Percentiles rank a stretch among this genome's conserved stretches.
Conservation (phyloP, 2,113 vertebrate genomes). For the Meleagris gallopavo region DNA sequence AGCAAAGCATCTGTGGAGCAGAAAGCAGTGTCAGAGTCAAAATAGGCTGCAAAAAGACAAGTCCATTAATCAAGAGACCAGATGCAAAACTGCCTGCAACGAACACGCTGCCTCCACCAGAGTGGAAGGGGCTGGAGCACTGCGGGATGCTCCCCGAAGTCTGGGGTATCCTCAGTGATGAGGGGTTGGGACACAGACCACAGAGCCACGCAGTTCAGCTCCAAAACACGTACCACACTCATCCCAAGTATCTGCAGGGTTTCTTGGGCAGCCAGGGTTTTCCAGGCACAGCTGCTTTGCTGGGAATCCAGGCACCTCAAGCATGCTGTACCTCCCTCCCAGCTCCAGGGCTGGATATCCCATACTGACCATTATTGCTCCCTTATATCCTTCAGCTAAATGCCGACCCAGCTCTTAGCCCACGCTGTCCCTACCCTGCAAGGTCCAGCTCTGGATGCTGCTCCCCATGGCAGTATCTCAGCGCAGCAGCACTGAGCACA, state of each 20-base stretch:
- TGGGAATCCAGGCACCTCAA: slow-evolving; percentile 48
- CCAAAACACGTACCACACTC: slow-evolving; percentile 63
- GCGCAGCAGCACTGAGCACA: neutral
- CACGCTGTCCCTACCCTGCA: neutral
- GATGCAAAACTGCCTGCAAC: slow-evolving; percentile 60
- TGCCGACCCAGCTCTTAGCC: neutral
- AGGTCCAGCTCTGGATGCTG: neutral
- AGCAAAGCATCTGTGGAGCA: slow-evolving; percentile 72
- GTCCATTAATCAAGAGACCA: slow-evolving; percentile 73
- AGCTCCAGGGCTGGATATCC: neutral
- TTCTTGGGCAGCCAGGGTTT: slow-evolving; percentile 57
- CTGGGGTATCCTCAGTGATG: slow-evolving; percentile 47
- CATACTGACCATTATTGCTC: neutral
- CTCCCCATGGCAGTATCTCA: rapidly evolving
- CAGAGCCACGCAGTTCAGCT: slow-evolving; percentile 42
- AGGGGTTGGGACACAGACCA: slow-evolving; percentile 57
- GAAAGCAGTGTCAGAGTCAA: slow-evolving; percentile 64
- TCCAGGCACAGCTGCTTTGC: slow-evolving; percentile 54
- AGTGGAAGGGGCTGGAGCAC: slow-evolving; percentile 48
- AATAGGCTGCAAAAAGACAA: slow-evolving; percentile 72
- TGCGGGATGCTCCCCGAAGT: neutral
- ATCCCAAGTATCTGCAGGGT: slow-evolving; percentile 17
- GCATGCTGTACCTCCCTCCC: neutral
- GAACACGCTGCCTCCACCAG: slow-evolving; percentile 32
- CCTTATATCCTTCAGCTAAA: neutral